Evolutionary conservation across 2,113 vertebrate genomes (phyloP).

Genomic region (Tetraodon nigroviridis): DNA sequence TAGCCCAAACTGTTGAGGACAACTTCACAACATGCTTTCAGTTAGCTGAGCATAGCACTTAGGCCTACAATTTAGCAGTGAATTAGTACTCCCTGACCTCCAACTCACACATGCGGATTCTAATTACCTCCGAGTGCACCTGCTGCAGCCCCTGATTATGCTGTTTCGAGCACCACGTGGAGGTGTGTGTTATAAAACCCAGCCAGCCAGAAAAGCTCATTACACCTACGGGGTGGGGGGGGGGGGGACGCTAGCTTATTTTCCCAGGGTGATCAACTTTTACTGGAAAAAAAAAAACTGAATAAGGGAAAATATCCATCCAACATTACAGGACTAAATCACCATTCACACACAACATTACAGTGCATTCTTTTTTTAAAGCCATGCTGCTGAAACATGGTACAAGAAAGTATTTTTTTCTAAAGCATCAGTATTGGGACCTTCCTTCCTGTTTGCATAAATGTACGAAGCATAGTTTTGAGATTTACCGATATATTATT

Average conservation of each 20-base stretch:
- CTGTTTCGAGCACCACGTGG: conserved; percentile 4
- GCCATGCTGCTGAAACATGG: too few relatives aligned
- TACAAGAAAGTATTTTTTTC: too few relatives aligned
- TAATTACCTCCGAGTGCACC: conserved; percentile 29
- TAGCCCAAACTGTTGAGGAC: neutral
- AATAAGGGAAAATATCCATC: conserved; percentile 25
- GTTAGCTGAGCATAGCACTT: conserved; percentile 18
- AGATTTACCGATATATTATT: too few relatives aligned
- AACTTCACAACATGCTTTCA: neutral
- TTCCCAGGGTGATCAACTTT: conserved; percentile 32
- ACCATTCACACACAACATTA: too few relatives aligned
- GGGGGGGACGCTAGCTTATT: conserved; percentile 23
- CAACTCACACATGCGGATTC: conserved; percentile 4
- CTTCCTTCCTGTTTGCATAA: too few relatives aligned
- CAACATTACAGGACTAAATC: neutral
- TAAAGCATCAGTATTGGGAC: too few relatives aligned
- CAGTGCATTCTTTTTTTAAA: too few relatives aligned
- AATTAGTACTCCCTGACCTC: conserved; percentile 28
- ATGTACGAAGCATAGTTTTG: too few relatives aligned
- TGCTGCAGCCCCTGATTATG: neutral
- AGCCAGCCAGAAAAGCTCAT: conserved; percentile 21
- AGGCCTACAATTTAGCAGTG: conserved; percentile 6
- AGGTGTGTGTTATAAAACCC: conserved; percentile 15
- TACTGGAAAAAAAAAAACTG: conserved; percentile 19
- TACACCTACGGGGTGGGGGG: conserved; percentile 26